Evolutionary conservation across 2,797 vertebrate genomes (phyloP).

Genomic region (Hydrolagus colliei): DNA sequence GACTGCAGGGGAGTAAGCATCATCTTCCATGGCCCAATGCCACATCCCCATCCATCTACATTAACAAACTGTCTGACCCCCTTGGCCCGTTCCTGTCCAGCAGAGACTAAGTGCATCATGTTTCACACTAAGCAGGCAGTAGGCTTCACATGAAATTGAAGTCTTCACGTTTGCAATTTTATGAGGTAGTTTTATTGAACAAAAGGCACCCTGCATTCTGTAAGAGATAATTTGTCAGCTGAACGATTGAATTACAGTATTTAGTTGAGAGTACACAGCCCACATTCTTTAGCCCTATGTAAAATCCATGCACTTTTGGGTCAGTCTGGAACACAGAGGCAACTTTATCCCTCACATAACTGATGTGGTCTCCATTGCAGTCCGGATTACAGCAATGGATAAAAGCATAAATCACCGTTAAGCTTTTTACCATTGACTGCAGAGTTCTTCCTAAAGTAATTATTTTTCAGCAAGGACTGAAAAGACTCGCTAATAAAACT

Average conservation of each 20-base stretch:
- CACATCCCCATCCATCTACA: slow-evolving; percentile 8
- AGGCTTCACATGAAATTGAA: slow-evolving; percentile 20
- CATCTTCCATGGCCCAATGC: neutral
- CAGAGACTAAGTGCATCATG: neutral
- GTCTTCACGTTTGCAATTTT: slow-evolving; percentile 23
- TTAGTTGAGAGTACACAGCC: neutral
- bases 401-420: neutral
- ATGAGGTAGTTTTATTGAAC: neutral
- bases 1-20: neutral
- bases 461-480: neutral
- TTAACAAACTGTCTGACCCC: slow-evolving; percentile 11
- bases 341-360: slow-evolving; percentile 27
- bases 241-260: slow-evolving; percentile 15
- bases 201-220: neutral
- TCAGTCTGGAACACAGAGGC: neutral
- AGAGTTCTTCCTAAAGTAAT: neutral
- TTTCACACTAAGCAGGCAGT: slow-evolving; percentile 21
- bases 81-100: neutral
- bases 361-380: neutral
- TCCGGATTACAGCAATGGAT: neutral
- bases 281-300: neutral
- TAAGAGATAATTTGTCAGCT: slow-evolving; percentile 16
- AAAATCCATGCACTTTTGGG: neutral
- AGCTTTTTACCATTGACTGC: slow-evolving; percentile 1
- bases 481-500: neutral